Evolutionary conservation across 2,888 invertebrate genomes (phyloP).

Genomic region (Eubasilissa splendida): DNA sequence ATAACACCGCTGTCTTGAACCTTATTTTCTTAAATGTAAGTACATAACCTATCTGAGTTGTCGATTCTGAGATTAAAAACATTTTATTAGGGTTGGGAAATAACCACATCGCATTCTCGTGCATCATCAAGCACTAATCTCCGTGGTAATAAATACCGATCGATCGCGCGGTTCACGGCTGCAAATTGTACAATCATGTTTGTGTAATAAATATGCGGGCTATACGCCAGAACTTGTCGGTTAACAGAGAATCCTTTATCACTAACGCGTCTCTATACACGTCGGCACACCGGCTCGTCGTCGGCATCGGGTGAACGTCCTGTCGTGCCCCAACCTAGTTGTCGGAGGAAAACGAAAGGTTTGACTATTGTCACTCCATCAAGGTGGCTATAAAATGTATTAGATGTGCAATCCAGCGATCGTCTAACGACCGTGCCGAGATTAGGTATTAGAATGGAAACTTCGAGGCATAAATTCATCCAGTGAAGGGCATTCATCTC

Average conservation of each 20-base stretch:
- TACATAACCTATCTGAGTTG: no score
- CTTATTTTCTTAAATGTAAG: no score
- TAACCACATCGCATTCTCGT: no score
- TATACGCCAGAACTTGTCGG: not conserved
- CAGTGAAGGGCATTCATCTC: conserved; percentile 12
- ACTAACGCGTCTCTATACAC: conserved; percentile 28
- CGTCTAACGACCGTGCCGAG: not conserved
- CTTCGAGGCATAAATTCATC: conserved; percentile 7
- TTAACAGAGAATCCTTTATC: conserved; percentile 23
- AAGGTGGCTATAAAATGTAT: conserved; percentile 7
- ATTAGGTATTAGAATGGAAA: conserved; percentile 11
- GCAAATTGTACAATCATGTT: conserved; percentile 21
- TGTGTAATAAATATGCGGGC: conserved; percentile 24
- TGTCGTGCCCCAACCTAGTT: not conserved
- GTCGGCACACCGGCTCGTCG: not conserved
- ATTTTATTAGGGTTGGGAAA: no score
- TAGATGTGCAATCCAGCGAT: conserved; percentile 20
- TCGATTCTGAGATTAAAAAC: no score
- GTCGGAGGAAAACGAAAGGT: conserved; percentile 43
- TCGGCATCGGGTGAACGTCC: conserved; percentile 28
- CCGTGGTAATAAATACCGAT: no score
- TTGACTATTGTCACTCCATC: conserved; percentile 16
- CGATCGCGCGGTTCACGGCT: not conserved
- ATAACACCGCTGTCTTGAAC: no score
- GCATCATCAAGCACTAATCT: no score